Evolutionary conservation across 2,797 vertebrate genomes (phyloP).

Genomic region (Aldrovandia affinis): DNA sequence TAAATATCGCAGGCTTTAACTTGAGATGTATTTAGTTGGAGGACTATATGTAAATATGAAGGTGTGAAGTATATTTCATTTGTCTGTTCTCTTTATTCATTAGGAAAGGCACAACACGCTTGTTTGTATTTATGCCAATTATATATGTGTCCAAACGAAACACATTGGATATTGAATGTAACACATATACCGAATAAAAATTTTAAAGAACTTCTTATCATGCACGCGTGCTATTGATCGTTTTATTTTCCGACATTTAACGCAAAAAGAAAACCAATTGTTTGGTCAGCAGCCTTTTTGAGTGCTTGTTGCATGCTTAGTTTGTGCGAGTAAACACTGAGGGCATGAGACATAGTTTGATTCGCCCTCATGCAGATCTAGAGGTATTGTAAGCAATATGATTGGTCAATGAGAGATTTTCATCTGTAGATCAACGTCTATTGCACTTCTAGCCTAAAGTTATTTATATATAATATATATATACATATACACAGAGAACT

Average conservation of each 20-base stretch:
- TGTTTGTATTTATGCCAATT: slow-evolving; percentile 85
- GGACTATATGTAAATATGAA: slow-evolving; percentile 79
- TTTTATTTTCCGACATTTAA: slow-evolving; percentile 5
- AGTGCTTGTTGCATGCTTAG: too few species aligned
- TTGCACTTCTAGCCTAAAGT: too few species aligned
- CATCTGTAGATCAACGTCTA: too few species aligned
- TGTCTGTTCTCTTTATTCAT: slow-evolving; percentile 66
- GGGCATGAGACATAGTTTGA: too few species aligned
- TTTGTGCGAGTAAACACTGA: too few species aligned
- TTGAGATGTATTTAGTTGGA: slow-evolving; percentile 81
- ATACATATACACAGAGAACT: too few species aligned
- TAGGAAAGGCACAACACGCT: slow-evolving; percentile 79
- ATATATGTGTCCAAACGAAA: slow-evolving; percentile 77
- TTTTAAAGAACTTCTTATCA: slow-evolving; percentile 86
- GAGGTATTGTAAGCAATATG: too few species aligned
- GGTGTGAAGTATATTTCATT: slow-evolving; percentile 71
- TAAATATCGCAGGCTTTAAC: slow-evolving; percentile 80
- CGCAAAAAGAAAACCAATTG: too few species aligned
- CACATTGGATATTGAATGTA: slow-evolving; percentile 87
- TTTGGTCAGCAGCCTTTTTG: too few species aligned
- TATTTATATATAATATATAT: too few species aligned
- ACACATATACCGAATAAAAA: slow-evolving; percentile 85
- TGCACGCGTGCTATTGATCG: slow-evolving; percentile 20
- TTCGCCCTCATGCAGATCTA: too few species aligned
- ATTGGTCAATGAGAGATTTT: too few species aligned